Evolutionary conservation across 2,797 vertebrate species (phyloP).

Genomic region (Rhinella marina): DNA sequence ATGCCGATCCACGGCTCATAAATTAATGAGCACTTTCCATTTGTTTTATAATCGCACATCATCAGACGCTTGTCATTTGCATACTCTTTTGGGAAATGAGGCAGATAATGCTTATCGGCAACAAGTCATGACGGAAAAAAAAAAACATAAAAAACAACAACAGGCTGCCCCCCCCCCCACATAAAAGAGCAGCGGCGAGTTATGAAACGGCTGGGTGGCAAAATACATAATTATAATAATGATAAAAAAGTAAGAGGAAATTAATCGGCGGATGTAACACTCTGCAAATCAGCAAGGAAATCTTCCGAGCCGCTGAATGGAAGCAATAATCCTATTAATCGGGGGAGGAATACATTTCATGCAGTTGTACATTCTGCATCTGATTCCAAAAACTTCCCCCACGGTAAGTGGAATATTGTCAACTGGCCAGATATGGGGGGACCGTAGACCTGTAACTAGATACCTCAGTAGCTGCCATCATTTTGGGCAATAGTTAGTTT

Average conservation of each 20-base stretch:
- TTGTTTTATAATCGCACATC: slow-evolving; percentile 38
- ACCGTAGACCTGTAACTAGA: too few species aligned
- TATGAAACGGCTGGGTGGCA: background rate
- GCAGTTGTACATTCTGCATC: background rate
- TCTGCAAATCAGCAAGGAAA: too few species aligned
- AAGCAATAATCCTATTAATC: background rate
- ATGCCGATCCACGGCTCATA: slow-evolving; percentile 32
- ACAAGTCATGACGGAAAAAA: background rate
- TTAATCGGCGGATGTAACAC: background rate
- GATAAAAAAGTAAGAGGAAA: background rate
- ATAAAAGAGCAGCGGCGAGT: background rate
- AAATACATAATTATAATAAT: background rate
- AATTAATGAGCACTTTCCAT: slow-evolving; percentile 26
- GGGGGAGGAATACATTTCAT: background rate
- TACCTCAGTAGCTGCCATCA: too few species aligned
- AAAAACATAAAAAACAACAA: background rate
- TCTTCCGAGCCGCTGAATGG: background rate
- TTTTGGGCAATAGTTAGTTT: too few species aligned
- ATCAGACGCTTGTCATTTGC: slow-evolving; percentile 32
- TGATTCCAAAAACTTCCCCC: background rate
- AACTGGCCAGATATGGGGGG: too few species aligned
- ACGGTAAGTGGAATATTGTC: background rate
- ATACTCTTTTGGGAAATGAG: slow-evolving; percentile 23
- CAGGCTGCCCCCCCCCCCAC: background rate
- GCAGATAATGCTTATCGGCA: background rate